Evolutionary conservation across 92 coral and sea anemone genomes (phyloP), one percentile per base, ranked within the genome.

Genomic region (Epizoanthus stellaris): DNA sequence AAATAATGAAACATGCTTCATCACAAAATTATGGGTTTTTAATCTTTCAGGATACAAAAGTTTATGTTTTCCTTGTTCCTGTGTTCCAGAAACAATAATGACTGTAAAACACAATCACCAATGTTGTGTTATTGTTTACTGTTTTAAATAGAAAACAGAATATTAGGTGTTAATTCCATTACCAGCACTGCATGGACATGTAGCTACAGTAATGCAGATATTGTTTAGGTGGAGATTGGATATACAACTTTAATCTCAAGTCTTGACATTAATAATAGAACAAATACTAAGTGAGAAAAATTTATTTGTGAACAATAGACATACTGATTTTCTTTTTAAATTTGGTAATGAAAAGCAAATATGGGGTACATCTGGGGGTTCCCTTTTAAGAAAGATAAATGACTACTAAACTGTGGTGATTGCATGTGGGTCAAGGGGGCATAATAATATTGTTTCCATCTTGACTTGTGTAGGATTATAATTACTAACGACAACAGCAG

Each of bases 81-180:
- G 65, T 60, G 65, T 60, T 16, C 65, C 65, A 60, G 65, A 60
- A 60, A 60, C n/a, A 60, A 60, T 21, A 60, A 60, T 60, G n/a
- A 8, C 65, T 14, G 65, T 60, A 60, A 60, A 60, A 60, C 65
- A 60, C 65, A 60, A 60, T 60, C 65, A 60, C 17, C 65, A 60
- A 43, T 43, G 49, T 43, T 43, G 49, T 43, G 3, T 43, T 43
- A 43, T 43, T 43, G 49, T 43, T 1, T 43, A 43, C 49, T 43
- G 34, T 30, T 30, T 30, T 30, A 30, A 30, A 43, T 43, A 43
- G 49, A 43, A 43, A 43, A 43, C 49, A 43, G 49, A 43, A 43
- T 43, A 43, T 3, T 43, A 43, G 49, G 49, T 43, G 49, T 3
- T 43, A 43, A 43, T 43, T 43, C 49, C 49, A 43, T 43, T 43